phyloP scores from a whole-genome alignment of 2,888 invertebrate genomes.

The Bimastos eiseni region DNA sequence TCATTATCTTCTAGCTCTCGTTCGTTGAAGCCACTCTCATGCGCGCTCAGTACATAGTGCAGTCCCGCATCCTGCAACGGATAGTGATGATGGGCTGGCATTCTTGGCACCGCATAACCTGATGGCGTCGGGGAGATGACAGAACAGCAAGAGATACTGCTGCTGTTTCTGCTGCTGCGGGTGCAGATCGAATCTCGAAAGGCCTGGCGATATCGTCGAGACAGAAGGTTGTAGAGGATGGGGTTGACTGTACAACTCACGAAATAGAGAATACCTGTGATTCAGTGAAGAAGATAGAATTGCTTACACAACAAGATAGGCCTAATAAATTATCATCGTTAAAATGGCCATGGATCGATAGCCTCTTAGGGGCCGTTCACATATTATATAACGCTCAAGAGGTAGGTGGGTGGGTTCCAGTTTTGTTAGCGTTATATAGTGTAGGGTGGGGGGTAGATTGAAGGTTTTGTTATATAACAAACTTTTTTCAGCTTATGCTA shows the following conservation, averaged over 20 bases:
- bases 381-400: too few species aligned
- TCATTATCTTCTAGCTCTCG: neutral
- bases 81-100: constrained; percentile 13
- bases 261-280: constrained; percentile 82
- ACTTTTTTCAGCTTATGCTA: too few species aligned
- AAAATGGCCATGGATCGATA: too few species aligned
- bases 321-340: too few species aligned
- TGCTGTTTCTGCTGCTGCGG: neutral
- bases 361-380: too few species aligned
- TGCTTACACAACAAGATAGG: neutral
- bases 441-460: too few species aligned
- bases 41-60: neutral
- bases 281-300: neutral
- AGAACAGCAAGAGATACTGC: neutral
- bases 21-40: constrained; percentile 13
- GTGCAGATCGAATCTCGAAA: constrained; percentile 73
- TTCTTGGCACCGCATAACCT: neutral
- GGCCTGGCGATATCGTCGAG: constrained; percentile 86
- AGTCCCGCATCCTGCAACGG: neutral
- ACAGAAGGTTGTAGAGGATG: constrained; percentile 90
- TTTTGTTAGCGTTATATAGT: too few species aligned
- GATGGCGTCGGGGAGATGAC: neutral
- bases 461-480: too few species aligned
- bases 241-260: constrained; percentile 92
- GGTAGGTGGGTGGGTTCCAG: too few species aligned